Evolutionary conservation across 2,888 invertebrate species (phyloP).

Genomic region (Tetramorium bicarinatum): DNA sequence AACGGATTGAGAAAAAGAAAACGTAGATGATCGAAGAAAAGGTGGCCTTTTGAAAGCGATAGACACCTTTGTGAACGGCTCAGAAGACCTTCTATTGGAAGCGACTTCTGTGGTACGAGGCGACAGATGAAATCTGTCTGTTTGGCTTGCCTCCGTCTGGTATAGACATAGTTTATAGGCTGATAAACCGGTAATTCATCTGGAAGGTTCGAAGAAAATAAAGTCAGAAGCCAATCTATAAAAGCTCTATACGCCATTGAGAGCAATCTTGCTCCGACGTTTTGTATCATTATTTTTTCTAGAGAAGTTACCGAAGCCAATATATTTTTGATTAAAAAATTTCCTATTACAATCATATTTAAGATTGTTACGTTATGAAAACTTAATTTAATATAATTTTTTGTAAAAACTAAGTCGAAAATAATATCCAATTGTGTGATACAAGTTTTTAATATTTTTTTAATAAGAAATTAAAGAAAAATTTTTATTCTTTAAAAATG

Average conservation of each 20-base stretch:
- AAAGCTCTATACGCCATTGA: background rate
- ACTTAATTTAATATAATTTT: background rate
- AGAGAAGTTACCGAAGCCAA: background rate
- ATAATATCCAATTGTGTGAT: background rate
- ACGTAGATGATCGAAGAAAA: slow-evolving; percentile 48
- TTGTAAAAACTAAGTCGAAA: background rate
- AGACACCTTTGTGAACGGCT: slow-evolving; percentile 63
- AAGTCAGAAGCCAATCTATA: slow-evolving; percentile 41
- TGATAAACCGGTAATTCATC: slow-evolving; percentile 55
- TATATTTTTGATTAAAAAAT: background rate
- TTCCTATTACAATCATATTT: background rate
- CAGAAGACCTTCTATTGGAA: slow-evolving; percentile 53
- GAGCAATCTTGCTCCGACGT: background rate
- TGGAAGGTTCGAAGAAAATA: slow-evolving; percentile 31
- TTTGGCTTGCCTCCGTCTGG: slow-evolving; percentile 49
- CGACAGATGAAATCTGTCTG: slow-evolving; percentile 54
- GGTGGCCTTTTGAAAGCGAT: slow-evolving; percentile 61
- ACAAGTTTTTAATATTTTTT: background rate
- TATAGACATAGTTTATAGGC: slow-evolving; percentile 44
- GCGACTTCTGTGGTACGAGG: slow-evolving; percentile 48
- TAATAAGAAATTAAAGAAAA: background rate
- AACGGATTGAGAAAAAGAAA: slow-evolving; percentile 59
- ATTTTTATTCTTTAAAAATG: background rate
- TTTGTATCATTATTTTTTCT: slow-evolving; percentile 12
- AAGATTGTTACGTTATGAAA: background rate